Evolutionary conservation across 2,888 invertebrate species (phyloP).

Genomic region (Hetaerina titia): DNA sequence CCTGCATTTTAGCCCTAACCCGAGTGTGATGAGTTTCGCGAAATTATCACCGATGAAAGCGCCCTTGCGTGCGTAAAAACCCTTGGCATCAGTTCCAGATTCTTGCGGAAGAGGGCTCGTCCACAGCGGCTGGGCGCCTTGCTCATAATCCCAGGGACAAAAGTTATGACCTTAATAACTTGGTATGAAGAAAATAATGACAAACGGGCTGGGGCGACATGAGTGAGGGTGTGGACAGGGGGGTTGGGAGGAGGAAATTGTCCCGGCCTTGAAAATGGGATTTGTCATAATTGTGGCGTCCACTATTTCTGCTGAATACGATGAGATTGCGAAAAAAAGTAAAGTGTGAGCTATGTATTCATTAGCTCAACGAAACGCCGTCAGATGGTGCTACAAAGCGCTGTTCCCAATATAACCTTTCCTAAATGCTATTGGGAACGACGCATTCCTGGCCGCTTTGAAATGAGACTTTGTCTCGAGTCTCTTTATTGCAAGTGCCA

Average conservation of each 20-base stretch:
- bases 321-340: not conserved
- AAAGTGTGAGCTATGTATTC: conserved; percentile 11
- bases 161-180: conserved; percentile 50
- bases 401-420: no score
- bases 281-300: conserved; percentile 13
- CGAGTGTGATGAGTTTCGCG: not conserved
- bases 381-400: no score
- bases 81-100: conserved; percentile 11
- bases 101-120: conserved; percentile 18
- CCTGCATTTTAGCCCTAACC: not conserved
- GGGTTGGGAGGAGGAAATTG: not conserved
- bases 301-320: not conserved
- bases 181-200: not conserved
- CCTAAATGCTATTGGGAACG: no score
- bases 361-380: not conserved
- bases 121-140: not conserved
- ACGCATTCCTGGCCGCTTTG: no score
- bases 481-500: no score
- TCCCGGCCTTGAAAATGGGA: not conserved
- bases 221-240: not conserved
- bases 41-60: conserved; percentile 25
- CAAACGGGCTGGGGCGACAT: not conserved
- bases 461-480: no score
- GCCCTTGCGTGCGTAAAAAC: not conserved
- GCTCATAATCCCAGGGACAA: conserved; percentile 8